Conservation (phyloP, 2,113 vertebrate species). For the Hydrolagus affinis region DNA sequence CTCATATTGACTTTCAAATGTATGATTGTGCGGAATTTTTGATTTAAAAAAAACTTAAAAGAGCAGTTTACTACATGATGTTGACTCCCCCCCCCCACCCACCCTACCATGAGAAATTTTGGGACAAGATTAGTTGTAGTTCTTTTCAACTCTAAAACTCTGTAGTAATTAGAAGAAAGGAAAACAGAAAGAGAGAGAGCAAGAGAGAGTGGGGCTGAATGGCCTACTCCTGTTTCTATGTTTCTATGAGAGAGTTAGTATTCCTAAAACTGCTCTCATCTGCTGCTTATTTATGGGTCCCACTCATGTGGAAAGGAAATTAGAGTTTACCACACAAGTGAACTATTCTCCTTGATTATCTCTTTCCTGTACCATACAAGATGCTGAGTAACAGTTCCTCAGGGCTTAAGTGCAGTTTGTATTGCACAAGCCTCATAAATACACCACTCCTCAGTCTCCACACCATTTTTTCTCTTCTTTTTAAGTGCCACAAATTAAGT, state of each 20-base stretch:
- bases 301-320: constrained; percentile 14
- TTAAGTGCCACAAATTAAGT: background rate
- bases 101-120: too few species aligned
- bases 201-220: background rate
- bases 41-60: too few species aligned
- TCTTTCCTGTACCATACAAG: background rate
- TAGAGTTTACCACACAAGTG: constrained; percentile 8
- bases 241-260: too few species aligned
- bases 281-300: background rate
- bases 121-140: background rate
- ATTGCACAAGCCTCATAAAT: background rate
- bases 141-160: background rate
- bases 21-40: too few species aligned
- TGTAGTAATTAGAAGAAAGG: background rate
- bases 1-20: too few species aligned
- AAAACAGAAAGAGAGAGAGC: background rate
- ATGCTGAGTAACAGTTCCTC: background rate
- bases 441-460: too few species aligned
- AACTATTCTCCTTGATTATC: background rate
- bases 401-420: background rate
- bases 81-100: too few species aligned
- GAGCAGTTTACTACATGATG: too few species aligned
- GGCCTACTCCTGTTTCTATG: too few species aligned
- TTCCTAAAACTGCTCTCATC: background rate
- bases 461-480: background rate